Conservation (phyloP, 1,140 invertebrate species). For the Drosophila kikkawai region DNA sequence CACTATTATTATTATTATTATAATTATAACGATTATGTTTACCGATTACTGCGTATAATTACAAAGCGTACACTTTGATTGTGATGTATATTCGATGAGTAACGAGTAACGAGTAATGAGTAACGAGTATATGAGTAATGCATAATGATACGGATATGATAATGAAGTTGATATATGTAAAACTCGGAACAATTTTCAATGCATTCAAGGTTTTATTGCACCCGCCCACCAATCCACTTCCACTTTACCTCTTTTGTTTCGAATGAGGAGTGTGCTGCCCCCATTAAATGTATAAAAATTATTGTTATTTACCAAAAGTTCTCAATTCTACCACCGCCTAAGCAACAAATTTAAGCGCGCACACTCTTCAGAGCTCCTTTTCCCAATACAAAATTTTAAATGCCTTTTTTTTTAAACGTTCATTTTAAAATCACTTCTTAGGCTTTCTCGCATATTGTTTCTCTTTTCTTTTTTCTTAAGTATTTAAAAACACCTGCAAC, state of each 20-base stretch:
- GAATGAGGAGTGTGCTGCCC: slow-evolving; percentile 12
- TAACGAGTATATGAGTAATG: slow-evolving; percentile 52
- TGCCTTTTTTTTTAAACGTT: slow-evolving; percentile 18
- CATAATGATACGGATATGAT: slow-evolving; percentile 83
- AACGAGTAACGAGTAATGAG: slow-evolving; percentile 57
- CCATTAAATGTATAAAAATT: slow-evolving; percentile 19
- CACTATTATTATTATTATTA: slow-evolving; percentile 75
- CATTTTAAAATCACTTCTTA: slow-evolving; percentile 15
- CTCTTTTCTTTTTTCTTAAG: slow-evolving; percentile 51
- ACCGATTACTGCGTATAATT: slow-evolving; percentile 71
- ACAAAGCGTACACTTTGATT: slow-evolving; percentile 83
- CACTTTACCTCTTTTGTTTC: neutral
- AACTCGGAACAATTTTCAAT: slow-evolving; percentile 41
- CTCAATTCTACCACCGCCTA: slow-evolving; percentile 35
- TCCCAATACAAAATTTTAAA: neutral
- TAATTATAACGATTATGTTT: slow-evolving; percentile 74
- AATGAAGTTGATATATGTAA: slow-evolving; percentile 80
- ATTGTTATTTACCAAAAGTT: slow-evolving; percentile 34
- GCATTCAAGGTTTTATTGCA: slow-evolving; percentile 67
- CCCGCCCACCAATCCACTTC: slow-evolving; percentile 32
- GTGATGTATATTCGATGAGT: slow-evolving; percentile 83
- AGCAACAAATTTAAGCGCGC: slow-evolving; percentile 3
- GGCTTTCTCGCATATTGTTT: slow-evolving; percentile 8
- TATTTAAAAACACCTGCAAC: slow-evolving; percentile 60
- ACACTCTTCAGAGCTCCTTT: slow-evolving; percentile 2